phyloP scores from a whole-genome alignment of 2,888 invertebrate genomes.

The Drosophila kambysellisi region DNA sequence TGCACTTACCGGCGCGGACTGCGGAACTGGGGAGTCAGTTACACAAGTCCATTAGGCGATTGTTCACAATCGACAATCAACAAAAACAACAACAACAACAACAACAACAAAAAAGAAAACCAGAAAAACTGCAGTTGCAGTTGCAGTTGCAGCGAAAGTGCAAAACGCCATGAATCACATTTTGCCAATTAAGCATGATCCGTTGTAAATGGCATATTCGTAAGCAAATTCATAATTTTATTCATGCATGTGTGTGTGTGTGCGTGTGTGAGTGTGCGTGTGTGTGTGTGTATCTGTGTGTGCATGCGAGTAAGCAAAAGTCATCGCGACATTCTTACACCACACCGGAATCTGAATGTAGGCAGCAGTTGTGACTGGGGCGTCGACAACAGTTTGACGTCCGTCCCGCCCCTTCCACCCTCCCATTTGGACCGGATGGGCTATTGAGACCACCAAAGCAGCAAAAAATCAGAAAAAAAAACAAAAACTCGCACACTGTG shows the following conservation, averaged over 20 bases:
- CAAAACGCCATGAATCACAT: conserved; percentile 79
- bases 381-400: conserved; percentile 70
- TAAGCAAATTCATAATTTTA: conserved; percentile 66
- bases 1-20: conserved; percentile 30
- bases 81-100: conserved; percentile 2
- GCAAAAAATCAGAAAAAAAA: conserved; percentile 51
- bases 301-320: conserved; percentile 47
- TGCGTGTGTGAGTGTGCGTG: conserved; percentile 7
- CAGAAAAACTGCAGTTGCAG: conserved; percentile 29
- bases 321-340: conserved; percentile 75
- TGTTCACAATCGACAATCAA: conserved; percentile 36
- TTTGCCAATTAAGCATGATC: conserved; percentile 80
- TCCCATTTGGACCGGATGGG: conserved; percentile 65
- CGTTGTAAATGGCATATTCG: conserved; percentile 66
- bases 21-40: conserved; percentile 59
- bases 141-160: conserved; percentile 58
- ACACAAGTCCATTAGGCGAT: conserved; percentile 55
- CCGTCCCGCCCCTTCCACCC: conserved; percentile 14
- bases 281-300: conserved; percentile 7
- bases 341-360: conserved; percentile 79
- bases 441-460: conserved; percentile 79
- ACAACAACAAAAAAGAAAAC: conserved; percentile 2
- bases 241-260: neutral
- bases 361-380: conserved; percentile 79
- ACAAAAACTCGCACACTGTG: conserved; percentile 41